A percentile compares a stretch with the other conserved stretches of the same genome.
phyloP scores from a whole-genome alignment of 1,140 invertebrate genomes.

The Bombus cullumanus region DNA sequence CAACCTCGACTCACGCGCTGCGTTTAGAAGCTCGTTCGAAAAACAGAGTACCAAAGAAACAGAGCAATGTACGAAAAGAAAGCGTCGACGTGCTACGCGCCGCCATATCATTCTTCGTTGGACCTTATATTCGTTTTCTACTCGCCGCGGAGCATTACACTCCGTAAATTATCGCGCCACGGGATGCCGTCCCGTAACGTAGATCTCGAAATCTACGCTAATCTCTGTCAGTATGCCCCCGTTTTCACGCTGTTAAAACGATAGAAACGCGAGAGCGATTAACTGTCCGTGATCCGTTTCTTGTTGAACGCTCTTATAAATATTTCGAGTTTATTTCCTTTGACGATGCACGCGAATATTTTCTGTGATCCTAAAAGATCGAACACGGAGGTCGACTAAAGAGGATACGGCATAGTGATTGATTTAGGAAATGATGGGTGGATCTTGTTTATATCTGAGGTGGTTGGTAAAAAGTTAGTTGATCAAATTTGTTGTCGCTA shows the following conservation, averaged over 20 bases:
- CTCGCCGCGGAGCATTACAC: constrained; percentile 5
- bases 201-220: constrained; percentile 19
- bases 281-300: background rate
- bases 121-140: constrained; percentile 4
- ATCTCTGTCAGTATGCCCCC: background rate
- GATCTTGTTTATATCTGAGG: background rate
- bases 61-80: background rate
- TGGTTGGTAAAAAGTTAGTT: background rate
- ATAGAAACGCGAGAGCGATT: background rate
- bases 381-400: background rate
- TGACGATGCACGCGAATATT: background rate
- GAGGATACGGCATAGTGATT: background rate
- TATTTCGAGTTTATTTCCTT: background rate
- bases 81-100: background rate
- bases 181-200: background rate
- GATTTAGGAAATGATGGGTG: background rate
- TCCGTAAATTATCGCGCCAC: constrained; percentile 16
- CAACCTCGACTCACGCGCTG: constrained; percentile 17
- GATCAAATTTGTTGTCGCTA: background rate
- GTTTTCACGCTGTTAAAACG: background rate
- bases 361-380: no score
- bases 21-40: constrained; percentile 32
- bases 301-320: background rate
- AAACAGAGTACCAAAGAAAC: background rate
- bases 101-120: background rate